A percentile compares a stretch with the other conserved stretches of the same genome.
These are phyloP conservation scores for Crypturellus undulatus DNA, from an alignment of 2,113 vertebrate species.

Conservation along the genomic window DNA sequence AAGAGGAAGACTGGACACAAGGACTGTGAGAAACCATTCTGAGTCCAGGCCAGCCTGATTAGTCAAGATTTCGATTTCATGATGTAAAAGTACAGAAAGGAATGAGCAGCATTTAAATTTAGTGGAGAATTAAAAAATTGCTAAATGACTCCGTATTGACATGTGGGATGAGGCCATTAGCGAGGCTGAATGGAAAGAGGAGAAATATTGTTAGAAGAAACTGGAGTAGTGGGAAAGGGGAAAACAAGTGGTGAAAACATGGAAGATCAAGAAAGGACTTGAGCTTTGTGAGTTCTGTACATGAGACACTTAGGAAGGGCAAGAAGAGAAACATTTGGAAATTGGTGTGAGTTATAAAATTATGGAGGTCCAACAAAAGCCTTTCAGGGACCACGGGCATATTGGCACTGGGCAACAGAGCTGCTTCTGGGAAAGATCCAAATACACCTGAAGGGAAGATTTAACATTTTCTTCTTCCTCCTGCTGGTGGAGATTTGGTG, in stretches of 20 bases:
- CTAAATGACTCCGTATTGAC: neutral
- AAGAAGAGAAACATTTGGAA: neutral
- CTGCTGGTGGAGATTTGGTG: neutral
- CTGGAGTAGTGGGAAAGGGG: neutral
- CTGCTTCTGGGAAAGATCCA: neutral
- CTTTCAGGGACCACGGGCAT: neutral
- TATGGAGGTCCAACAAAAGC: accelerated
- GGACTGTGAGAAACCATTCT: neutral
- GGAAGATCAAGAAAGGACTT: neutral
- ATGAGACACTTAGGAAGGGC: neutral
- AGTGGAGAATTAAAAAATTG: neutral
- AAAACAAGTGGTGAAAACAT: neutral
- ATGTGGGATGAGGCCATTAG: neutral
- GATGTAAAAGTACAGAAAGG: neutral
- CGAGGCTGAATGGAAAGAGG: neutral
- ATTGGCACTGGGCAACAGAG: neutral
- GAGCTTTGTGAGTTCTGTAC: neutral
- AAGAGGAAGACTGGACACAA: neutral
- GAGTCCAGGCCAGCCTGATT: neutral
- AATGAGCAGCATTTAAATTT: neutral
- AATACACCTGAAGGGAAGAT: neutral
- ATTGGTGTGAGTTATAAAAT: neutral
- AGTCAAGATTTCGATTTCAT: neutral
- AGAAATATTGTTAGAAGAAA: neutral
- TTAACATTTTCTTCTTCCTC: neutral